Conservation (phyloP, 2,797 vertebrate genomes). For the Paguma larvata region DNA sequence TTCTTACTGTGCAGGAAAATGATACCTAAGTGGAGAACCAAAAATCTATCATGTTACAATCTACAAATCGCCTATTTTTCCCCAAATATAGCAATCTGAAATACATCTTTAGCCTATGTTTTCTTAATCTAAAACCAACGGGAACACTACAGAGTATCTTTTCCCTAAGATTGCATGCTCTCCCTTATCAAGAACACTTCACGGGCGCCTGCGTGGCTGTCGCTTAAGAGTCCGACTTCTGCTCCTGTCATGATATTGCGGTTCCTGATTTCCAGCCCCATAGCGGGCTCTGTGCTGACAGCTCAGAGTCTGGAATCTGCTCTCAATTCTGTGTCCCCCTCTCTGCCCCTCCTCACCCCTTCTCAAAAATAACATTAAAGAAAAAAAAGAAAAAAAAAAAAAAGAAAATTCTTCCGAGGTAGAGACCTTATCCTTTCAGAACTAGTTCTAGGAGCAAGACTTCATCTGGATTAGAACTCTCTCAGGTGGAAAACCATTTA, state of each 20-base stretch:
- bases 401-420: neutral
- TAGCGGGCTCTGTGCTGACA: no score
- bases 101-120: neutral
- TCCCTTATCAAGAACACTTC: neutral
- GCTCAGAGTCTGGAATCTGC: no score
- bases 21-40: neutral
- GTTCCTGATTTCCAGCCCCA: no score
- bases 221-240: no score
- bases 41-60: neutral
- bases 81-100: neutral
- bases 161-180: neutral
- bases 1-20: neutral
- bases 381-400: no score
- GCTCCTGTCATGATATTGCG: no score
- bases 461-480: neutral
- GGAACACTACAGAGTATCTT: fast-evolving
- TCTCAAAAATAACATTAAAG: no score
- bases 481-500: neutral
- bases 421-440: neutral
- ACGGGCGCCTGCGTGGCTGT: no score
- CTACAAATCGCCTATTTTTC: neutral
- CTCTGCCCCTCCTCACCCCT: no score
- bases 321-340: no score
- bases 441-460: neutral
- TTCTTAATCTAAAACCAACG: neutral